Evolutionary conservation across 2,888 invertebrate genomes (phyloP), one percentile per base, ranked within the genome.

Genomic region (Campoletis raptor): DNA sequence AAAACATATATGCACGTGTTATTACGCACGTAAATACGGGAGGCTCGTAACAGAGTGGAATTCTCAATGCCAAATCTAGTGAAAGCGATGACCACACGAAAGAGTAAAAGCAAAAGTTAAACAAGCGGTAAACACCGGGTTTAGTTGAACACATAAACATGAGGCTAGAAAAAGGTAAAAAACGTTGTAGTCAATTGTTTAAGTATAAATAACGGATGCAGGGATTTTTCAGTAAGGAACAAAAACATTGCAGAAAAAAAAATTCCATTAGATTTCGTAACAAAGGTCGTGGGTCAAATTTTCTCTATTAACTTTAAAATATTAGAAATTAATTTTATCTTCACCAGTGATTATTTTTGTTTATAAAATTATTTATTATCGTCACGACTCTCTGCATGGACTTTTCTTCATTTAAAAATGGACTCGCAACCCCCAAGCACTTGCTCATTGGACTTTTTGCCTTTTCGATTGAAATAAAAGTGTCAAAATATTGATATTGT

Each of bases 51-150:
- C 67, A 67, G 78, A 76, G 67, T 78, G 79, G 83, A 85, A 85
- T 83, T 82, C 86, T 87, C 88, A 89, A 88, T 88, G 89, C 88
- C 89, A 88, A 89, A 89, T 85, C 81, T 86, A 85, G 89, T 89
- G 89, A 89, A 88, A 89, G 88, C 82, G 85, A 86, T 81, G 83
- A 84, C 78, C 78, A 64, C 61, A 61, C 72, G 80, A 18, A 70
- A 67, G 82, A 83, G 85, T 84, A 80, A 86, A 81, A 84, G 77
- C 70, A 70, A 81, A 82, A 81, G 73, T 81, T 61, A 30, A 83
- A 80, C 66, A 80, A 70, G 24, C 64, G 40, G 30, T 57, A 42
- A 54, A 80, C 70, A 40, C 42, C 70, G 30, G 21, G 37, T 52
- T 79, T 76, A 61, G 45, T 79, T 48, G 52, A 66, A 9, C 64